phyloP scores from a whole-genome alignment of 2,888 invertebrate genomes.

The Zootermopsis nevadensis region DNA sequence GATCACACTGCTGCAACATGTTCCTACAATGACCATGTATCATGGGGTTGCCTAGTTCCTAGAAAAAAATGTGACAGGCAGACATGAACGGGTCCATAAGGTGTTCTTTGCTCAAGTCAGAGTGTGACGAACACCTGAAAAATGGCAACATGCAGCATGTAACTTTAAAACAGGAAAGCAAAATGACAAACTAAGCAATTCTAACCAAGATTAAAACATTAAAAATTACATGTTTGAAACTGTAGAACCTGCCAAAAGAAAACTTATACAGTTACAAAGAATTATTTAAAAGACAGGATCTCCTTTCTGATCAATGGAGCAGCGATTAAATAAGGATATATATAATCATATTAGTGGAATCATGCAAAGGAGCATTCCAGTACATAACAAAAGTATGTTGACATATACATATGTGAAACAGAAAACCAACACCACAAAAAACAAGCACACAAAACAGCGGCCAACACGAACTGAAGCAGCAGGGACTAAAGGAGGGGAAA shows the following conservation, averaged over 20 bases:
- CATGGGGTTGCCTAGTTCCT: too few species aligned
- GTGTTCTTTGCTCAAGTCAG: too few species aligned
- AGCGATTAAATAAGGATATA: neutral
- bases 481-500: neutral
- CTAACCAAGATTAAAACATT: neutral
- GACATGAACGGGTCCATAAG: too few species aligned
- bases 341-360: neutral
- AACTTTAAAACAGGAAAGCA: neutral
- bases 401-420: neutral
- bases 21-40: too few species aligned
- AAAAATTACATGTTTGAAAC: neutral
- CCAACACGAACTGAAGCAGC: slow-evolving; percentile 30
- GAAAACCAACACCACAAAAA: slow-evolving; percentile 37
- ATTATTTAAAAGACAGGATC: neutral
- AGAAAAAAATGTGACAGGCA: too few species aligned
- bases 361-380: slow-evolving; percentile 10
- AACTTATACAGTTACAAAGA: neutral
- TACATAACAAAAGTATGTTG: neutral
- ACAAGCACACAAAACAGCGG: slow-evolving; percentile 10
- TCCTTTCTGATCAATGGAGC: neutral
- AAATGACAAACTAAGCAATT: neutral
- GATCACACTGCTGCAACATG: too few species aligned
- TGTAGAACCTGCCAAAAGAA: slow-evolving; percentile 3
- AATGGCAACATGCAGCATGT: too few species aligned
- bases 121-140: too few species aligned